phyloP scores from a whole-genome alignment of 2,113 vertebrate genomes.

The Rattus rattus region DNA sequence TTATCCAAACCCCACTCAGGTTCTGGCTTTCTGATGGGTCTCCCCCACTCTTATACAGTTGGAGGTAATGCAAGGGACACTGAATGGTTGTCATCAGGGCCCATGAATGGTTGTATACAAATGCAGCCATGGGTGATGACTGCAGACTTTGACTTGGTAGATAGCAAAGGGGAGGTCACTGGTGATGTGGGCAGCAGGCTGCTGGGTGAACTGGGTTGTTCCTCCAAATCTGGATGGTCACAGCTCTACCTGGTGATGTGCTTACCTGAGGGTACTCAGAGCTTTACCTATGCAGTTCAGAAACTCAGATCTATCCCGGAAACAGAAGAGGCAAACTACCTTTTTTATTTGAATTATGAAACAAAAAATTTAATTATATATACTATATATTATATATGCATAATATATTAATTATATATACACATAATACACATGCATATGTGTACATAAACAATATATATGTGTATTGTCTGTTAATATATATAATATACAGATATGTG shows the following conservation, averaged over 20 bases:
- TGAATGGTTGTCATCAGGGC: background rate
- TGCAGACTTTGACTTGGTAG: background rate
- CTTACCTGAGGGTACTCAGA: background rate
- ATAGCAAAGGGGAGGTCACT: background rate
- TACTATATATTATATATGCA: background rate
- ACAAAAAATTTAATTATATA: background rate
- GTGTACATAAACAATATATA: no score
- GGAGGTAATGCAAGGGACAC: background rate
- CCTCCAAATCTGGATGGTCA: background rate
- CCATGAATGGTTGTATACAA: background rate
- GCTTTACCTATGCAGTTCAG: background rate
- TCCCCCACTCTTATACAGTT: background rate
- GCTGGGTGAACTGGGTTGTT: no score
- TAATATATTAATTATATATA: background rate
- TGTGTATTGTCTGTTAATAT: no score
- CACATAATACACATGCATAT: background rate
- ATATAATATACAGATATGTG: no score
- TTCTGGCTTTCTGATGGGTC: background rate
- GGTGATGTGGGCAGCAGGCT: no score
- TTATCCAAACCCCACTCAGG: background rate
- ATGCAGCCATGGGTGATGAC: background rate
- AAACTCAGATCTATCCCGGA: background rate
- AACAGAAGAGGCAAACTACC: background rate
- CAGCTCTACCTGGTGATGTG: background rate
- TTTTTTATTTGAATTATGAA: background rate